Conservation (phyloP, 1,140 invertebrate genomes). For the Ceratoteleas bidentatus region DNA sequence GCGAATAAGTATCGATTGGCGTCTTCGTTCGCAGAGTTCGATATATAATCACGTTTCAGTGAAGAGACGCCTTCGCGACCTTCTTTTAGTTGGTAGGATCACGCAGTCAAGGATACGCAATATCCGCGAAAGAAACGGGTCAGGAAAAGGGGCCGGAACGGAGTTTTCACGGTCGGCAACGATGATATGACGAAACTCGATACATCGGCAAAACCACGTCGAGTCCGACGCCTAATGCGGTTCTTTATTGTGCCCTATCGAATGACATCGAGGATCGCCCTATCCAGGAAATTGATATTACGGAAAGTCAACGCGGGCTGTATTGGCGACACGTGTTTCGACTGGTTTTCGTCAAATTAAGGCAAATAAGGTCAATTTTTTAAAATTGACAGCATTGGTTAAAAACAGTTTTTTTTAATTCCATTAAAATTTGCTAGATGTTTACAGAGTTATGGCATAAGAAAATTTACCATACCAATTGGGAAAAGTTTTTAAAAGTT, state of each 20-base stretch:
- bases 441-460: no score
- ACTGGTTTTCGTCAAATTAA: conserved; percentile 11
- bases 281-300: conserved; percentile 34
- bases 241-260: conserved; percentile 31
- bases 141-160: conserved; percentile 3
- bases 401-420: no score
- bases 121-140: conserved; percentile 23
- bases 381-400: no score
- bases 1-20: conserved; percentile 54
- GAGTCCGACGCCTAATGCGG: conserved; percentile 26
- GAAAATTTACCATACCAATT: no score
- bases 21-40: conserved; percentile 47
- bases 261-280: conserved; percentile 15
- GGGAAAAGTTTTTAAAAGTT: no score
- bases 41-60: conserved; percentile 62
- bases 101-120: conserved; percentile 35
- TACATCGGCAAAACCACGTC: conserved; percentile 9
- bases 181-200: conserved; percentile 41
- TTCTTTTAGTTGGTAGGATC: conserved; percentile 21
- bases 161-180: conserved; percentile 39
- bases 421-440: no score
- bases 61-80: conserved; percentile 34
- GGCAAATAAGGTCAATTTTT: not conserved
- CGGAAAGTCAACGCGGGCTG: conserved; percentile 3
- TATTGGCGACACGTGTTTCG: conserved; percentile 16